phyloP scores from a whole-genome alignment of 2,113 vertebrate species.

The Petrocephalus microphthalmus region DNA sequence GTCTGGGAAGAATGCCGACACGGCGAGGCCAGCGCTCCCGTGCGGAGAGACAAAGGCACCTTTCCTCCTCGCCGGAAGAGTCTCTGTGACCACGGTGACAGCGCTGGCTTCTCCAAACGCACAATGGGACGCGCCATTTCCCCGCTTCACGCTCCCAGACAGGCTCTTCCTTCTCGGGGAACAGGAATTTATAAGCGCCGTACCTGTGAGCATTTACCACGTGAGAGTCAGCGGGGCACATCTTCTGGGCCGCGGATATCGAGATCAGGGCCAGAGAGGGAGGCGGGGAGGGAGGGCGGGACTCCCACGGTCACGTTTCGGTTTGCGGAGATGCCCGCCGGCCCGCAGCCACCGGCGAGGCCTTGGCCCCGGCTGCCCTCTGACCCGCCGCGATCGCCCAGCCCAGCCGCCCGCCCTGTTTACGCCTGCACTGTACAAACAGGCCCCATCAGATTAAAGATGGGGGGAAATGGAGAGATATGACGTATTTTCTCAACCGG shows the following conservation, averaged over 20 bases:
- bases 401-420: slow-evolving; percentile 21
- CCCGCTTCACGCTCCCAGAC: not conserved
- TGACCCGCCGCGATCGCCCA: not conserved
- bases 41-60: slow-evolving; percentile 9
- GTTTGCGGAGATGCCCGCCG: too few species aligned
- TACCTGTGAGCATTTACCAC: not conserved
- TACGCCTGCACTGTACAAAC: slow-evolving; percentile 34
- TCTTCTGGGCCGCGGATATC: not conserved
- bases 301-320: too few species aligned
- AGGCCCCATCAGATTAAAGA: slow-evolving; percentile 5
- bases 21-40: not conserved
- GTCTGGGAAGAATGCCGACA: not conserved
- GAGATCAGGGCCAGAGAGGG: not conserved
- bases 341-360: not conserved
- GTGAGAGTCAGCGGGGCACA: not conserved
- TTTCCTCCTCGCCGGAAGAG: slow-evolving; percentile 37
- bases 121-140: slow-evolving; percentile 14
- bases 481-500: slow-evolving; percentile 22
- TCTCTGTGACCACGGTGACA: slow-evolving; percentile 43
- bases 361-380: not conserved
- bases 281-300: too few species aligned
- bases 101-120: slow-evolving; percentile 24
- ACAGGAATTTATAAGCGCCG: slow-evolving; percentile 10
- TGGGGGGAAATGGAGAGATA: not conserved
- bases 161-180: not conserved